phyloP scores from a whole-genome alignment of 2,797 vertebrate genomes.

The Neoniphon sammara region DNA sequence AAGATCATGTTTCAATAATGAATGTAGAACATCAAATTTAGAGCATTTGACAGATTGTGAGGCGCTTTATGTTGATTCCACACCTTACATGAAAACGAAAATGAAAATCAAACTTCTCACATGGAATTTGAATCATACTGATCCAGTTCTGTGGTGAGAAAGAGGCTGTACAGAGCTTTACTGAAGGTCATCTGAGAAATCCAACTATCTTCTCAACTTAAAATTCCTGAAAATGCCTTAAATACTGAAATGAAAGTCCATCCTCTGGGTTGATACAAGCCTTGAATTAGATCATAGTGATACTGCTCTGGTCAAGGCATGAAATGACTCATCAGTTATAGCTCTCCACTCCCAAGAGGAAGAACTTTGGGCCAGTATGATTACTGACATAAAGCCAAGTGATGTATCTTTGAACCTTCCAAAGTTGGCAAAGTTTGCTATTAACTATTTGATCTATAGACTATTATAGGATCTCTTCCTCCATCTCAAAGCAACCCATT shows the following conservation, averaged over 20 bases:
- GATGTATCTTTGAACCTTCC: constrained; percentile 53
- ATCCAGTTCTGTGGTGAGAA: constrained; percentile 21
- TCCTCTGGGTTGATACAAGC: constrained; percentile 49
- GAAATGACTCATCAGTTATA: constrained; percentile 72
- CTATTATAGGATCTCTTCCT: constrained; percentile 18
- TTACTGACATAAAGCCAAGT: constrained; percentile 35
- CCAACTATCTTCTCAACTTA: constrained; percentile 1
- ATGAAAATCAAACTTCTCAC: constrained; percentile 30
- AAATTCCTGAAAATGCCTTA: constrained; percentile 65
- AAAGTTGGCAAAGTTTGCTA: constrained; percentile 44
- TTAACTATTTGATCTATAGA: constrained; percentile 38
- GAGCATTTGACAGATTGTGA: constrained; percentile 1
- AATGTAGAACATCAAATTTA: background rate
- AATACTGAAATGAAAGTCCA: constrained; percentile 59
- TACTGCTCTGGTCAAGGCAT: constrained; percentile 50
- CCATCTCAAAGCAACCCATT: constrained; percentile 15
- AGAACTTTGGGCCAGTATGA: constrained; percentile 50
- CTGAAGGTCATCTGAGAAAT: constrained; percentile 31
- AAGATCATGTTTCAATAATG: background rate
- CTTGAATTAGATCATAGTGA: constrained; percentile 52
- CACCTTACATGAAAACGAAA: constrained; percentile 8
- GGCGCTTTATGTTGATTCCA: background rate
- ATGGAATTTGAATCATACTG: background rate
- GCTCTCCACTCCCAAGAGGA: constrained; percentile 61
- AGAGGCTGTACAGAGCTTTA: constrained; percentile 18